Base-by-base conservation (phyloP, 2,888 invertebrate species). In the Gerris lacustris region DNA sequence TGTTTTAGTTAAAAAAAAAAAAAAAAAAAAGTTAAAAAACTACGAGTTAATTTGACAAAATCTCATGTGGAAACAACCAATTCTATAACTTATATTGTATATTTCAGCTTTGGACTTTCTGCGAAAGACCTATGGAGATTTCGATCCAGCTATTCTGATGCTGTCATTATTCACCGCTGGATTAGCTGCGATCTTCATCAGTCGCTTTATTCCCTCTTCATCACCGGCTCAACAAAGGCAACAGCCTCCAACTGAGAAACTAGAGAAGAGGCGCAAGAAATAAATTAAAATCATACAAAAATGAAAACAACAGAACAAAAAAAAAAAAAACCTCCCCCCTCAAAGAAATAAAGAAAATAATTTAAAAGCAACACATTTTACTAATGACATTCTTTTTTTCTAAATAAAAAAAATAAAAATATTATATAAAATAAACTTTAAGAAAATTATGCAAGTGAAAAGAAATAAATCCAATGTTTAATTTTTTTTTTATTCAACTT, bases 141-240 rank as follows among this genome's bases (percentile, higher is more conserved):
- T 86, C 15, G 86, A 86, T 74, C 82, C 84, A 5, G 83, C 83
- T 71, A 76, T 85, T 67, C 77, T 86, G 45, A 76, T 85, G 70
- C 85, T 85, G 84, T 82, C 84, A 15, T 79, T 86, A 11, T 82
- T 86, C 76, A 81, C 83, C 1, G 83, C 85, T 45, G 86, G 85
- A 62, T 83, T 83, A 76, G 83, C 83, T 73, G 82, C 85, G 74
- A 83, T 85, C 55, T 80, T 82, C 75, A 82, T 82, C 66, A 44
- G 70, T 55, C 15, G 15, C 55, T 55, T 43, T 43, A 45, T 9
- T 15, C 5, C 64, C 67, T 9, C 67, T 43, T 11, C 43, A 17
- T 47, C 15, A 17, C n/a, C 62, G 43, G 5, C 62, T 55, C 62
- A 47, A 68, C 15, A 68, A 62, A 68, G 11, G 62, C 62, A 17